Conservation (phyloP, 2,888 invertebrate species). For the Matsumyia berberina region DNA sequence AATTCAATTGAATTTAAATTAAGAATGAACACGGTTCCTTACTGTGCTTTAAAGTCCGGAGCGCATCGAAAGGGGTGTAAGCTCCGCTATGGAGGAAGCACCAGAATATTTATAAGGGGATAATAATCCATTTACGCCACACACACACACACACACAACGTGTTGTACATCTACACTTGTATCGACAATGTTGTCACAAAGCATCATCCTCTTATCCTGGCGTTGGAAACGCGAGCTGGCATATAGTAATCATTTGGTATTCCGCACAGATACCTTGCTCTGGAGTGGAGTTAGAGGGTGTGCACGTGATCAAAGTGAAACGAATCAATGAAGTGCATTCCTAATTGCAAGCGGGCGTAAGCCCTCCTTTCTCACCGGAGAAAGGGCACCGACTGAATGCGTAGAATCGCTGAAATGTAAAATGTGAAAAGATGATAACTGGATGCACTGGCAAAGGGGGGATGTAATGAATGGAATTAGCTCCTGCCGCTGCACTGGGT, state of each 20-base stretch:
- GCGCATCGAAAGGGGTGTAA: background rate
- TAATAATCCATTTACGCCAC: slow-evolving; percentile 62
- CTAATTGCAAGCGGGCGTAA: slow-evolving; percentile 61
- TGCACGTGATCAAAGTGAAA: slow-evolving; percentile 73
- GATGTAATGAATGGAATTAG: slow-evolving; percentile 63
- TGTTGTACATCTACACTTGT: slow-evolving; percentile 13
- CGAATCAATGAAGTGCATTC: slow-evolving; percentile 73
- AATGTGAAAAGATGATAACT: slow-evolving; percentile 62
- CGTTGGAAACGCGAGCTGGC: slow-evolving; percentile 7
- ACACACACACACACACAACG: background rate
- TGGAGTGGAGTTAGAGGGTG: slow-evolving; percentile 23
- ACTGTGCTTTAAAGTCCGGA: slow-evolving; percentile 19
- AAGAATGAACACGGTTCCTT: slow-evolving; percentile 46
- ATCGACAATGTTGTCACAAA: slow-evolving; percentile 23
- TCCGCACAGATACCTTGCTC: slow-evolving; percentile 22
- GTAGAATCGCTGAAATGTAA: slow-evolving; percentile 61
- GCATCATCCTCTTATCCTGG: slow-evolving; percentile 16
- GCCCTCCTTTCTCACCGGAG: slow-evolving; percentile 2
- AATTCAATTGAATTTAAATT: slow-evolving; percentile 55
- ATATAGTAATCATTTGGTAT: slow-evolving; percentile 62
- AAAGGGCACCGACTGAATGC: slow-evolving; percentile 10
- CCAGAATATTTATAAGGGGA: slow-evolving; percentile 36
- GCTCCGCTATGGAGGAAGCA: slow-evolving; percentile 29
- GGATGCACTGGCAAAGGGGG: slow-evolving; percentile 34
- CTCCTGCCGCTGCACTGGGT: slow-evolving; percentile 19